Evolutionary conservation across 1,140 invertebrate genomes (phyloP), one percentile per base, ranked within the genome.

Genomic region (Ceratitis capitata): DNA sequence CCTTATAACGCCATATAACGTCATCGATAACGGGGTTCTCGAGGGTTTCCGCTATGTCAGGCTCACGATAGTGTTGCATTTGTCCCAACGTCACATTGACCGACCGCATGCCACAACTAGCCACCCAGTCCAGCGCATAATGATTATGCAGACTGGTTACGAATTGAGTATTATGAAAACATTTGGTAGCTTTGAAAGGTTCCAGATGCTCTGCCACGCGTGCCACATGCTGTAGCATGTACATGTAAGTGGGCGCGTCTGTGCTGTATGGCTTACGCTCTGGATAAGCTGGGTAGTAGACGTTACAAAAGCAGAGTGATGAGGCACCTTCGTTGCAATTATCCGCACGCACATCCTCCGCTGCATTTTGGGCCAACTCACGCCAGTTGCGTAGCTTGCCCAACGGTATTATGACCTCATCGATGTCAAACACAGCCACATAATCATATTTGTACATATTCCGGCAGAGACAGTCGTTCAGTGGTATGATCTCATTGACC

Each of bases 201-300:
- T 87, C 85, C 10, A 88, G 87, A 39, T 90, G 88, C 9, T 88
- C 45, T 0, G 83, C 58, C 6, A 89, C 88, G 5, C 89, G 88
- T 32, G 90, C 87, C 47, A 90, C 89, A 84, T 90, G 89, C 39
- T 90, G 89, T 51, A 91, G 85, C 89, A 91, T 91, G 29, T 91
- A 91, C 74, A 90, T 89, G 16, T 86, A 89, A 26, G 85, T 86
- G 12, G 89, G 88, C 4, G 89, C 83, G 7, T 89, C 82, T 0
- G 1, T 94, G 91, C 96, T 95, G 93, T 94, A 95, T 4, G 94
- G 94, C 89, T 97, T 95, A 56, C 95, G 93, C 89, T 96, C 93
- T 85, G 97, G 93, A 91, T 97, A 96, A 92, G 98, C 97, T 88
- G 98, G 93, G 91, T 97, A 99, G 92, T 98, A 99, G 1, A 98